Conservation (phyloP, 2,113 vertebrate genomes). For the Acrocephalus arundinaceus region DNA sequence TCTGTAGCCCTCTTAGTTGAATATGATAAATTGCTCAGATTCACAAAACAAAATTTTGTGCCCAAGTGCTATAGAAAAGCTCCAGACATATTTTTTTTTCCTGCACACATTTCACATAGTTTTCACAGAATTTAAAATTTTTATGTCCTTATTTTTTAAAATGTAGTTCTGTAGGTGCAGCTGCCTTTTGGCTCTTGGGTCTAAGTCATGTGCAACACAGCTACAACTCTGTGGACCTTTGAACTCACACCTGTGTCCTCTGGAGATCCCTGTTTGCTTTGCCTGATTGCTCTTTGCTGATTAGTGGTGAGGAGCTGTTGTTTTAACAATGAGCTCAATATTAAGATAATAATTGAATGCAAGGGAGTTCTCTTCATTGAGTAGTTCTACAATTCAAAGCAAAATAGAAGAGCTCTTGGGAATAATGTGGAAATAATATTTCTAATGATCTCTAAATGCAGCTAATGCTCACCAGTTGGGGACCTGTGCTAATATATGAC, state of each 20-base stretch:
- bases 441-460: background rate
- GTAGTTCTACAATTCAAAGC: background rate
- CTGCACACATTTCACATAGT: background rate
- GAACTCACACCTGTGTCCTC: background rate
- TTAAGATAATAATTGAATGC: background rate
- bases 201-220: background rate
- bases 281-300: background rate
- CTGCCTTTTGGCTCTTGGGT: background rate
- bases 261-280: background rate
- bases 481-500: background rate
- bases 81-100: background rate
- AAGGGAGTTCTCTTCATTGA: background rate
- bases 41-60: background rate
- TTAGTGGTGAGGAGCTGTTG: background rate
- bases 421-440: background rate
- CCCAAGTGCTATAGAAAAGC: background rate
- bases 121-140: background rate
- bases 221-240: background rate
- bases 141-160: background rate
- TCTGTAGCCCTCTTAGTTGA: background rate
- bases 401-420: background rate
- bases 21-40: background rate
- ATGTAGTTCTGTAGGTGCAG: background rate
- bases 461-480: rapidly evolving
- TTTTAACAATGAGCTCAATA: background rate